Base-by-base conservation (phyloP, 2,888 invertebrate species). In the Eupithecia centaureata region DNA sequence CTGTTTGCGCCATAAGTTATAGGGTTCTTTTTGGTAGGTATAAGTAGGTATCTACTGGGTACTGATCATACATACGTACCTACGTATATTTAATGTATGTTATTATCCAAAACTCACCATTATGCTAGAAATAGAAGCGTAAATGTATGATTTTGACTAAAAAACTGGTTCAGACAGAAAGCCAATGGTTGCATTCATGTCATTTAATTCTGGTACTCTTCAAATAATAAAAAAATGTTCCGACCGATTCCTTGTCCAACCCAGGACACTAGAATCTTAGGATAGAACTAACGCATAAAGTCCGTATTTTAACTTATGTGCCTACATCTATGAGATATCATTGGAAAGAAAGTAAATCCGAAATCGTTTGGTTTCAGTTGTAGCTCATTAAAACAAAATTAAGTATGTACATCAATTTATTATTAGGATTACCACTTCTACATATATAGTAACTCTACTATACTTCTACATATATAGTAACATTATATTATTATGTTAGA, bases 231-330 rank as follows among this genome's bases (percentile, higher is more conserved):
- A n/a, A n/a, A n/a, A n/a, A n/a, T n/a, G n/a, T n/a, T n/a, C n/a
- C n/a, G n/a, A n/a, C n/a, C n/a, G n/a, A 18, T 35, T 15, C 15
- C 15, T 15, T 35, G 35, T 15, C 13, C 15, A 35, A 15, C 35
- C 35, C 15, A 35, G n/a, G 38, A 38, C n/a, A 38, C 38, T n/a
- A n/a, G n/a, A n/a, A n/a, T n/a, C n/a, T n/a, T 10, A 57, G 38
- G 57, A 57, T 30, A 18, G 18, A 35, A 27, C 94, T 86, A 90
- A 95, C 95, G 82, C 94, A 94, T 78, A 95, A 95, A 30, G 94
- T 94, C 71, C 95, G 90, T 70, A 95, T 94, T 79, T 94, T 92
- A n/a, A 95, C 94, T 81, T n/a, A n/a, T n/a, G n/a, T n/a, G n/a
- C n/a, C n/a, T 94, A 95, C 57, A 96, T 84, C 28, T 93, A 92